Conservation (phyloP, 2,888 invertebrate species). For the Euclidia mi region DNA sequence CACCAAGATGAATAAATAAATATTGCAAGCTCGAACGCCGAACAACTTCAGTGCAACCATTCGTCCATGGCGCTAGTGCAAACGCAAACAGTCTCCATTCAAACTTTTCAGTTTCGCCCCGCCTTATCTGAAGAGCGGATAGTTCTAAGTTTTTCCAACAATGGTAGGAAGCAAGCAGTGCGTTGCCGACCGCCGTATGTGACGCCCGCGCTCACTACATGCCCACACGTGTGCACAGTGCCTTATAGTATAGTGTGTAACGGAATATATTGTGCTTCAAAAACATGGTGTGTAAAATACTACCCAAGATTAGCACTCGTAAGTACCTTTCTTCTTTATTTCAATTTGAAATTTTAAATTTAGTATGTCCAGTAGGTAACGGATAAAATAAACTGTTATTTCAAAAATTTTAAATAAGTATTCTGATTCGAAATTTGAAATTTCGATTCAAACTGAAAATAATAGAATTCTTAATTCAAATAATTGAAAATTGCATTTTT, state of each 20-base stretch:
- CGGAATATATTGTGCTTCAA: slow-evolving; percentile 29
- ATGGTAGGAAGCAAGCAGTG: slow-evolving; percentile 29
- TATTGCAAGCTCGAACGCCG: too few relatives aligned
- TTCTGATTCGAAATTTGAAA: too few relatives aligned
- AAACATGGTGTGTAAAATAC: slow-evolving; percentile 80
- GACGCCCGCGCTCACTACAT: slow-evolving; percentile 37
- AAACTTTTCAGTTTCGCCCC: slow-evolving; percentile 47
- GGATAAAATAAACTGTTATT: too few relatives aligned
- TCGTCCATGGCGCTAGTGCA: too few relatives aligned
- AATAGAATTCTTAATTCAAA: too few relatives aligned
- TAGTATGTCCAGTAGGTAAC: too few relatives aligned
- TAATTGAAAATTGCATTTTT: too few relatives aligned
- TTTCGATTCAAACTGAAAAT: too few relatives aligned
- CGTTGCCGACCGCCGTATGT: slow-evolving; percentile 19
- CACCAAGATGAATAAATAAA: too few relatives aligned
- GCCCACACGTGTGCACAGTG: slow-evolving; percentile 15
- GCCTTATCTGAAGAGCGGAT: slow-evolving; percentile 31
- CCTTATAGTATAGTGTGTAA: slow-evolving; percentile 16
- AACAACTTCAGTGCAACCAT: too few relatives aligned
- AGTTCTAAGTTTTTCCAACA: slow-evolving; percentile 23
- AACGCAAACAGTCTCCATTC: too few relatives aligned
- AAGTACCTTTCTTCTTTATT: slow-evolving; percentile 61
- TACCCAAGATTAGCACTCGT: slow-evolving; percentile 73
- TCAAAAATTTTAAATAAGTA: too few relatives aligned
- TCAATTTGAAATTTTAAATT: not conserved